phyloP scores from a whole-genome alignment of 2,797 vertebrate species.

The Percopsis omiscomaycus region DNA sequence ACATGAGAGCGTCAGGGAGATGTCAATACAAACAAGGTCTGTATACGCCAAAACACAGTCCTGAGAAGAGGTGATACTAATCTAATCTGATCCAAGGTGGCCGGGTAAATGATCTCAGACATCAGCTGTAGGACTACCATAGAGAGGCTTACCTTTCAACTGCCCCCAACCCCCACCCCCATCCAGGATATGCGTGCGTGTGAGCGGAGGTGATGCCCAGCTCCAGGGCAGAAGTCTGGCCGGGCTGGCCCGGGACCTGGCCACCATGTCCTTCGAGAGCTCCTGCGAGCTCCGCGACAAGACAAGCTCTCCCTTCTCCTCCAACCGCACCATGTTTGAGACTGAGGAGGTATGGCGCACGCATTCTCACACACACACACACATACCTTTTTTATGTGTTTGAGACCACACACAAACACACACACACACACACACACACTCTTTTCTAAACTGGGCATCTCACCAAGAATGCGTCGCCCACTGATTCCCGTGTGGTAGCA shows the following conservation, averaged over 20 bases:
- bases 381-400: too few relatives aligned
- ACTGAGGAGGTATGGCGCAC: constrained; percentile 83
- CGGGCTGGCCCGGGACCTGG: constrained; percentile 77
- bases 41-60: too few relatives aligned
- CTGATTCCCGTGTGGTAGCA: neutral
- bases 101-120: neutral
- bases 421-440: neutral
- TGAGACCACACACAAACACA: too few relatives aligned
- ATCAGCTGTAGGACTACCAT: neutral
- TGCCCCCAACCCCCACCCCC: neutral
- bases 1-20: too few relatives aligned
- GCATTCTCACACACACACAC: neutral
- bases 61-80: too few relatives aligned
- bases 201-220: constrained; percentile 72
- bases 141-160: neutral
- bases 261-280: constrained; percentile 82
- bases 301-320: constrained; percentile 89
- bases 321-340: constrained; percentile 94
- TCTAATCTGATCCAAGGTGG: too few relatives aligned
- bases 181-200: constrained; percentile 80
- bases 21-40: too few relatives aligned
- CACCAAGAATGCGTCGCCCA: neutral
- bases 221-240: constrained; percentile 57
- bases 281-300: constrained; percentile 87
- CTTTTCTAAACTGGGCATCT: neutral